phyloP scores from a whole-genome alignment of 2,113 vertebrate genomes.

The Catharus bicknelli region DNA sequence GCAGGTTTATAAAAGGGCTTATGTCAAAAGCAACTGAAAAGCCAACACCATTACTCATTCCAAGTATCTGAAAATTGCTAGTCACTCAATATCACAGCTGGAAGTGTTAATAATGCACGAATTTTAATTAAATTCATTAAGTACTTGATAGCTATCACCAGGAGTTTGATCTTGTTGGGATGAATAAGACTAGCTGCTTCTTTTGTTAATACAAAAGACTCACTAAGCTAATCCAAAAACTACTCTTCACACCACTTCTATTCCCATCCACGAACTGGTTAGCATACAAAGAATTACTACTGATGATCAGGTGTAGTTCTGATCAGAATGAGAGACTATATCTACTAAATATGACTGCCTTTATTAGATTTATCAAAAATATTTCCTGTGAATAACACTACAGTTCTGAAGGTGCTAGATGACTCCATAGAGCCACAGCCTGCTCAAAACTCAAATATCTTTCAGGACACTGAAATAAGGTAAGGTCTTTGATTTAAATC shows the following conservation, averaged over 20 bases:
- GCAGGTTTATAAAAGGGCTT: background rate
- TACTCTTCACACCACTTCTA: background rate
- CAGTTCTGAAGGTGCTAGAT: background rate
- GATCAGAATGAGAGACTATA: background rate
- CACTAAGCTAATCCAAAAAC: background rate
- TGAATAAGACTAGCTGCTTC: background rate
- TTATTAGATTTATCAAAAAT: background rate
- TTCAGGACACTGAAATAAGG: background rate
- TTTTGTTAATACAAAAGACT: background rate
- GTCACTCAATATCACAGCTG: background rate
- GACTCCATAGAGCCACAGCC: background rate
- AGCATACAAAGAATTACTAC: background rate
- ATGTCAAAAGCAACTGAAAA: slow-evolving; percentile 27
- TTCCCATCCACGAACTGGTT: background rate
- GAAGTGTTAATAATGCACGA: background rate
- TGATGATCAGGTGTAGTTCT: background rate
- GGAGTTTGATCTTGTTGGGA: background rate
- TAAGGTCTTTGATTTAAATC: background rate
- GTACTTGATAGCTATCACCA: background rate
- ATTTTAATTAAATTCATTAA: slow-evolving; percentile 30
- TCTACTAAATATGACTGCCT: background rate
- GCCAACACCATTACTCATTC: background rate
- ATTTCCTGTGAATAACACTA: background rate
- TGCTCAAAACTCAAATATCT: background rate
- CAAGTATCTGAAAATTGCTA: slow-evolving; percentile 14